Conservation (phyloP, 2,888 invertebrate species). For the Drosophila cognata region DNA sequence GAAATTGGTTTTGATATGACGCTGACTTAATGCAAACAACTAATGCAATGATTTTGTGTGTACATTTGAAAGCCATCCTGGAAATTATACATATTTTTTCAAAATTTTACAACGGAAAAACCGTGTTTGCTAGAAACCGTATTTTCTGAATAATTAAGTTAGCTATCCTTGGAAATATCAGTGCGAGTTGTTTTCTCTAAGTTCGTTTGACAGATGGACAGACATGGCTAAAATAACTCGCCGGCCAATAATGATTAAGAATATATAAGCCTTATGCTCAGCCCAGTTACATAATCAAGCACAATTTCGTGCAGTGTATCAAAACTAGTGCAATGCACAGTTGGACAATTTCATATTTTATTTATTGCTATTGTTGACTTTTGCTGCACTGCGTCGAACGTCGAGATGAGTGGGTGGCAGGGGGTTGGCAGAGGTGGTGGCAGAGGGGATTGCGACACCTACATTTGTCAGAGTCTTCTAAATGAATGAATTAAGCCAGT, state of each 20-base stretch:
- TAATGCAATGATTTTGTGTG: no score
- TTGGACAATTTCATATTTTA: constrained; percentile 7
- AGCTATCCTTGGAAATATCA: background rate
- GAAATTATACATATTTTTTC: no score
- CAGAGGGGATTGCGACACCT: constrained; percentile 67
- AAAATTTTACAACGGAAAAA: no score
- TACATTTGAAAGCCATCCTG: no score
- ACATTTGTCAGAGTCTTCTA: constrained; percentile 75
- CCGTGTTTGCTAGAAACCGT: no score
- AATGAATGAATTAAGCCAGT: constrained; percentile 78
- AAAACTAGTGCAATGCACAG: background rate
- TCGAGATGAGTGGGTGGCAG: constrained; percentile 1
- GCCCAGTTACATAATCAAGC: background rate
- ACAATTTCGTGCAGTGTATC: background rate
- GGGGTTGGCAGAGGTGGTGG: constrained; percentile 4
- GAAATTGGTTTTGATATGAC: no score
- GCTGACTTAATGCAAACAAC: no score
- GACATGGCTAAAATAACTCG: background rate
- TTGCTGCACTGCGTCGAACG: constrained; percentile 67
- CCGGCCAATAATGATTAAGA: background rate
- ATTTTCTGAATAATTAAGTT: no score
- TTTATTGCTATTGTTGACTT: constrained; percentile 21
- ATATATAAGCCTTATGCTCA: background rate
- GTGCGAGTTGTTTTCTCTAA: background rate
- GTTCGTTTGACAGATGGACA: background rate